A percentile compares a stretch with the other conserved stretches of the same genome.
These are phyloP conservation scores for Phyllotis vaccarum DNA, from an alignment of 2,797 vertebrate genomes.

Conservation along the genomic window DNA sequence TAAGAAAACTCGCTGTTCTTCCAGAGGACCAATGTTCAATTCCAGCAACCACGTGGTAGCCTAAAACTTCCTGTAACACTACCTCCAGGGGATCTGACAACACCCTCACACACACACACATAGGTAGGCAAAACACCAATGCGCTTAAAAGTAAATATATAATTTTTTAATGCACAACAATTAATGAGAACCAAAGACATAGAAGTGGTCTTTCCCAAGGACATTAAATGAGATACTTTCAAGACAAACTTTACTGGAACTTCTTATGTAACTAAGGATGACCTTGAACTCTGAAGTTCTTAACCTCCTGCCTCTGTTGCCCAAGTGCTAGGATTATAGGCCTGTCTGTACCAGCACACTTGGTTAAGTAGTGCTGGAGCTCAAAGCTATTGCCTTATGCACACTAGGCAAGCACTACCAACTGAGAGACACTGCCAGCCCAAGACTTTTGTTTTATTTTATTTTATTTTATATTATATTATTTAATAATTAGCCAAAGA, in stretches of 20 bases:
- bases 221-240: slow-evolving; percentile 31
- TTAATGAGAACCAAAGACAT: slow-evolving; percentile 25
- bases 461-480: too few relatives aligned
- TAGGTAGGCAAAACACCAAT: neutral
- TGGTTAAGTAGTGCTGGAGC: neutral
- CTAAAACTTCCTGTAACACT: neutral
- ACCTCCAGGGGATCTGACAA: neutral
- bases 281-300: neutral
- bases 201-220: slow-evolving; percentile 33
- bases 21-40: neutral
- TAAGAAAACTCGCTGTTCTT: neutral
- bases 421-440: neutral
- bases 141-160: neutral
- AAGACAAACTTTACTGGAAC: slow-evolving; percentile 23
- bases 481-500: slow-evolving; percentile 55
- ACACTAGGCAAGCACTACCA: neutral
- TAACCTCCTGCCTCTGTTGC: neutral
- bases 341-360: neutral
- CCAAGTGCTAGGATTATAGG: neutral
- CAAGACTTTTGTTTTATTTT: too few relatives aligned
- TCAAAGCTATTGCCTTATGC: neutral
- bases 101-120: neutral
- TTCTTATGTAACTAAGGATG: neutral
- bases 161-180: slow-evolving; percentile 40
- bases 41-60: neutral